phyloP scores from a whole-genome alignment of 2,797 vertebrate genomes.

The Squalus acanthias region DNA sequence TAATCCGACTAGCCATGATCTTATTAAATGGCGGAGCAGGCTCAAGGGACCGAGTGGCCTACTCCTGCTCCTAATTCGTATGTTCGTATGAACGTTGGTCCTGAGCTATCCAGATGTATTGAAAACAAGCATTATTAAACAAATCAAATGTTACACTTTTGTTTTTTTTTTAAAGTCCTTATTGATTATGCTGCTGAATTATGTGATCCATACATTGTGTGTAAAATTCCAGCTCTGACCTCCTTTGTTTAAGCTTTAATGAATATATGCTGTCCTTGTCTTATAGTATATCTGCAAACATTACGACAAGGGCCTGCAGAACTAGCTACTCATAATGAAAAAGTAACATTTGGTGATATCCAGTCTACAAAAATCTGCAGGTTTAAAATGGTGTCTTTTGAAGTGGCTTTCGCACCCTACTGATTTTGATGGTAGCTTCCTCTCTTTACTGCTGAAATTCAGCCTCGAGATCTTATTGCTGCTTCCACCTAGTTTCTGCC shows the following conservation, averaged over 20 bases:
- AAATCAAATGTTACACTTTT: not conserved
- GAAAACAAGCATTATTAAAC: not conserved
- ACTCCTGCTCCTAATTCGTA: too few relatives aligned
- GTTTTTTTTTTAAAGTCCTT: not conserved
- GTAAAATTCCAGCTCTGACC: not conserved
- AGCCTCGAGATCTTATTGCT: not conserved
- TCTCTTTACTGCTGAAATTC: slow-evolving; percentile 21
- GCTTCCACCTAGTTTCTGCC: not conserved
- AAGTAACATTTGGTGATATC: not conserved
- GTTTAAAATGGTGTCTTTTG: not conserved
- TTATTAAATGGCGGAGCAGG: too few relatives aligned
- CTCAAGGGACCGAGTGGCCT: too few relatives aligned
- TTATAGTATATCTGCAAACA: not conserved
- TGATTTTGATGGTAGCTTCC: not conserved
- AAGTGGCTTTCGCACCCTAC: not conserved
- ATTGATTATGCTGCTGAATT: not conserved
- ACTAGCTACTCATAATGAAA: not conserved
- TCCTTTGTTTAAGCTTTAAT: not conserved
- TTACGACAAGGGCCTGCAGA: not conserved
- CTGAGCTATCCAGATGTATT: not conserved
- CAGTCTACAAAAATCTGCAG: not conserved
- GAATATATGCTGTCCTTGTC: not conserved
- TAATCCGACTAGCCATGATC: too few relatives aligned
- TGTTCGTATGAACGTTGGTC: too few relatives aligned
- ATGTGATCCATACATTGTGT: not conserved